Evolutionary conservation across 2,113 vertebrate genomes (phyloP).

Genomic region (Tragelaphus buxtoni): DNA sequence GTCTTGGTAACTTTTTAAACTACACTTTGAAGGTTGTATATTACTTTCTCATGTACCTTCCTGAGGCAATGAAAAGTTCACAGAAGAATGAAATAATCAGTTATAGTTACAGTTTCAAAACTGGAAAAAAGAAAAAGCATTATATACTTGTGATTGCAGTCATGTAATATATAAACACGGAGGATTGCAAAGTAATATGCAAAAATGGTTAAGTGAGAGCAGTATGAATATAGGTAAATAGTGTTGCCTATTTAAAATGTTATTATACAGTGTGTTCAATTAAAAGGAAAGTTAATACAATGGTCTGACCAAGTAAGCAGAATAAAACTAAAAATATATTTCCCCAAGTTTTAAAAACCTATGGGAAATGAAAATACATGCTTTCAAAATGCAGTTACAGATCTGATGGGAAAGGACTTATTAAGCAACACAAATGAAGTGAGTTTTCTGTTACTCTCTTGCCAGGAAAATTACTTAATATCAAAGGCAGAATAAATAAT

Average conservation of each 20-base stretch:
- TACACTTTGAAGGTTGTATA: background rate
- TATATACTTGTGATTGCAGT: background rate
- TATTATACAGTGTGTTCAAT: conserved; percentile 11
- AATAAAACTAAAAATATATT: conserved; percentile 3
- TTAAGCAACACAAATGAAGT: conserved; percentile 43
- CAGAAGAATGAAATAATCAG: background rate
- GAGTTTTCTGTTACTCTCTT: conserved; percentile 3
- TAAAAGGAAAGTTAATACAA: conserved; percentile 36
- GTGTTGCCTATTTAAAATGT: conserved; percentile 1
- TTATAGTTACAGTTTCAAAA: background rate
- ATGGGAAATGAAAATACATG: conserved; percentile 37
- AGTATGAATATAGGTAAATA: background rate
- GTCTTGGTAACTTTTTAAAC: background rate
- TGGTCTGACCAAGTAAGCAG: conserved; percentile 32
- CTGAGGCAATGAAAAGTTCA: background rate
- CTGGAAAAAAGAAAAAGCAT: background rate
- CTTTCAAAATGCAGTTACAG: conserved; percentile 33
- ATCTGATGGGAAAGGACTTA: background rate
- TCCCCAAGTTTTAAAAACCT: background rate
- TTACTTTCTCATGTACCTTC: background rate
- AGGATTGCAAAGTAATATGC: background rate
- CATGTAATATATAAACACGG: background rate
- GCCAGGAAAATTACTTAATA: conserved; percentile 44
- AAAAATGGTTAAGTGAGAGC: background rate
- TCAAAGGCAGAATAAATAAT: conserved; percentile 49